Percentiles rank a stretch among this genome's conserved stretches.
phyloP scores from a whole-genome alignment of 2,113 vertebrate genomes.

The Cyanistes caeruleus region DNA sequence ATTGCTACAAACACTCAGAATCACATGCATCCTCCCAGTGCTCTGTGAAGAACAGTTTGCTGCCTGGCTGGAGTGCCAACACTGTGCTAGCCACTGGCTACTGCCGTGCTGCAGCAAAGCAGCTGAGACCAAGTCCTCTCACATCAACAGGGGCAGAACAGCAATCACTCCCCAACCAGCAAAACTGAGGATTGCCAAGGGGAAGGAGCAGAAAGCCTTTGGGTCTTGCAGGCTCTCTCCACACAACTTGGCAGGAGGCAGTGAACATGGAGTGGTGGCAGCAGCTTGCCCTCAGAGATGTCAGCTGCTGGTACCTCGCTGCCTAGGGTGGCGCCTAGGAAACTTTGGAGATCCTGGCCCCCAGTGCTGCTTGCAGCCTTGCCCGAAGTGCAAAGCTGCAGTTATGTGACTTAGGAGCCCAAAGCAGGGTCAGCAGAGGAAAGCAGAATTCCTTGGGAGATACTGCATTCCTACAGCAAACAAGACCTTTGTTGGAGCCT shows the following conservation, averaged over 20 bases:
- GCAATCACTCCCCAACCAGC: not conserved
- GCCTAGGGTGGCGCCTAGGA: not conserved
- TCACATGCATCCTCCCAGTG: not conserved
- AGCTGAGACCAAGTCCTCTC: not conserved
- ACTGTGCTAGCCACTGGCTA: not conserved
- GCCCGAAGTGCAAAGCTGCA: not conserved
- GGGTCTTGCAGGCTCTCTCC: not conserved
- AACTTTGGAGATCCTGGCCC: not conserved
- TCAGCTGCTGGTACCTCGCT: not conserved
- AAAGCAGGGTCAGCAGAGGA: not conserved
- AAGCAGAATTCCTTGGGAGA: not conserved
- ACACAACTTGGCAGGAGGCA: not conserved
- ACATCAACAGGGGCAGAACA: not conserved
- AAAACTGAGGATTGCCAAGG: not conserved
- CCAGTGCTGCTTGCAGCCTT: not conserved
- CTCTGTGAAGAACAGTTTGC: not conserved
- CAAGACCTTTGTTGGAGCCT: not conserved
- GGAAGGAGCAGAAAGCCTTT: not conserved
- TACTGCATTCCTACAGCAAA: not conserved
- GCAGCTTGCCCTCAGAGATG: not conserved
- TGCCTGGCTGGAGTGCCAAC: not conserved
- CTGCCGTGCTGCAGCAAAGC: not conserved
- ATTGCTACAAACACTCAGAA: not conserved
- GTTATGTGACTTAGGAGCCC: not conserved
- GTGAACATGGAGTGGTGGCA: not conserved